Percentiles rank a stretch among this genome's conserved stretches.
Evolutionary conservation across 1,140 invertebrate genomes (phyloP).

Genomic region (Trichogramma pretiosum): DNA sequence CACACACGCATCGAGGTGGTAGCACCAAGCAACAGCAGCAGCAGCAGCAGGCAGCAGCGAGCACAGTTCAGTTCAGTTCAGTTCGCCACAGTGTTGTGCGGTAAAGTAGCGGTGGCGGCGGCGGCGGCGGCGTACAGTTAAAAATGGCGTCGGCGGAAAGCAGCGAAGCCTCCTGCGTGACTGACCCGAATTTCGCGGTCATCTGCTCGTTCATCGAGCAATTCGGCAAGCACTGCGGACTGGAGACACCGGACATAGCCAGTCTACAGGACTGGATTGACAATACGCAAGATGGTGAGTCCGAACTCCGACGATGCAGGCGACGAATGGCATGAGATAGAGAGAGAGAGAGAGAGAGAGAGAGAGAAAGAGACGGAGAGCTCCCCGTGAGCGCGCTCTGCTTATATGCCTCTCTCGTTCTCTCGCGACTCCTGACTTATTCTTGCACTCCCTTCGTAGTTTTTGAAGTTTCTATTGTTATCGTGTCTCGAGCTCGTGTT

Average conservation of each 20-base stretch:
- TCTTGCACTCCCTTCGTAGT: neutral
- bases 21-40: too few relatives aligned
- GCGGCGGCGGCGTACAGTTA: constrained; percentile 27
- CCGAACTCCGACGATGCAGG: too few relatives aligned
- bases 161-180: constrained; percentile 75
- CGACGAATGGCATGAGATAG: too few relatives aligned
- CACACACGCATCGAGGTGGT: too few relatives aligned
- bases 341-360: too few relatives aligned
- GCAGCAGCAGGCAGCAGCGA: too few relatives aligned
- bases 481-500: neutral
- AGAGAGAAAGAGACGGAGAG: too few relatives aligned
- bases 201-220: constrained; percentile 88
- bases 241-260: constrained; percentile 65
- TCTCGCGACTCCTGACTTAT: constrained; percentile 5
- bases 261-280: constrained; percentile 82
- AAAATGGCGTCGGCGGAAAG: constrained; percentile 78
- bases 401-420: constrained; percentile 3
- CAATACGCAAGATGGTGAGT: constrained; percentile 74
- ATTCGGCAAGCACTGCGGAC: constrained; percentile 72
- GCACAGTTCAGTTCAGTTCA: too few relatives aligned
- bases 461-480: neutral
- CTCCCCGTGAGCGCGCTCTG: too few relatives aligned
- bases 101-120: constrained; percentile 1
- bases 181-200: constrained; percentile 91
- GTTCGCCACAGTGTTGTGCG: too few relatives aligned